Base-by-base conservation (phyloP, 2,797 vertebrate species). In the Fistularia tabacaria region DNA sequence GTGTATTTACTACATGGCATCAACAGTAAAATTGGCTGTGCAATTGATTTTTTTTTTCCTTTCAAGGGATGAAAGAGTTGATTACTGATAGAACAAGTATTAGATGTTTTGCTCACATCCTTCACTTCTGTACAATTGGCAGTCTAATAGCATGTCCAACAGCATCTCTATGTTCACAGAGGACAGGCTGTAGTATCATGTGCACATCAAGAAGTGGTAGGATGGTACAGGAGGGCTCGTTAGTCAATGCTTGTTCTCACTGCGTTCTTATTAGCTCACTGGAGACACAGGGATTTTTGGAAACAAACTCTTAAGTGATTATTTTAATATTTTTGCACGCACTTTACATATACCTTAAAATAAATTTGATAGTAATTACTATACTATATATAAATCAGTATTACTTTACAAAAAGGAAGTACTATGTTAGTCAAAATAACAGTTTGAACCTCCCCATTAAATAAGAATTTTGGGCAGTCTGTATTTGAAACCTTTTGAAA, bases 1-100 rank as follows among this genome's bases (percentile, higher is more conserved):
- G 84, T 86, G 71, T 88, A 72, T 91, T 91, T 91, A 88, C 89
- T 87, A 71, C 64, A 46, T 69, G 49, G 62, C 50, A 42, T 80
- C 80, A 76, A 85, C 79, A 88, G 90, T 64, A 72, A 87, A 79
- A 79, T 82, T 84, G 83, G 70, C 73, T 80, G 56, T 54, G 44
- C 47, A 68, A 83, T 88, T 85, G 86, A 91, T 92, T 89, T 83
- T 25, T 54, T 47, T 65, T 57, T 61, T 14, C 54, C 74, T 63
- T 37, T 13, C 7, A 41, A 50, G 50, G 9, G 54, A 50, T 86
- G n/a, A n/a, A 81, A 71, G 55, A 63, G 77, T 59, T 84, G 75
- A 87, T 90, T 88, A 78, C 84, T 83, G 83, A 77, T 74, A 76
- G 46, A 88, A 85, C 82, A 87, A 85, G 88, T 79, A 75, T 64